Evolutionary conservation across 2,797 vertebrate species (phyloP), one percentile per base, ranked within the genome.

Genomic region (Eremophila alpestris): DNA sequence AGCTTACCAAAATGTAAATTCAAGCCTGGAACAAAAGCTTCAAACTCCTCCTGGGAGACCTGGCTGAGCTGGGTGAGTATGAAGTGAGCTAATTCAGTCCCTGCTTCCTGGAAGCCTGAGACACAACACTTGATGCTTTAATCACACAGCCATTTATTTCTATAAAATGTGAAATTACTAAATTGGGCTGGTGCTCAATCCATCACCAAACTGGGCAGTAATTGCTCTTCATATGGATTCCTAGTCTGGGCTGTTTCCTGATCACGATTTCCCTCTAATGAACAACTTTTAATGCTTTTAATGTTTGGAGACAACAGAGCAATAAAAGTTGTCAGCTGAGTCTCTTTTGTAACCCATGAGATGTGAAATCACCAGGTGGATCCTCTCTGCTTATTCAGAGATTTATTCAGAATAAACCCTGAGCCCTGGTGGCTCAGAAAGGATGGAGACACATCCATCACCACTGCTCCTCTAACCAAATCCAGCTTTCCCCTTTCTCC

Each of bases 331-430:
- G 40, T 38, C 77, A 29, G 15, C 4, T 23, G 64, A 60, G 70
- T 34, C n/a, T 48, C 30, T 58, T 74, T n/a, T 1, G 0, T 11
- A 38, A 46, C 14, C 73, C 26, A 1, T 14, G 74, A 91, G 75
- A 90, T 75, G 46, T 54, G 43, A 91, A 91, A 92, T 80, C 63
- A 76, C 67, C 89, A 87, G 87, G 38, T 62, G 82, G 76, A 60
- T 92, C 41, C 49, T 83, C 49, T 91, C 60, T 83, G 84, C 60
- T n/a, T n/a, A n/a, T n/a, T n/a, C n/a, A n/a, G 15, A 62, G 80
- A 10, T 82, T 78, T 52, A 73, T 88, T 69, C 40, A 21, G 23
- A 52, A 74, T 40, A 77, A 90, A 82, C 18, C 51, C 54, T 0
- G 3, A 79, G 67, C 49, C 0, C 1, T 9, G 21, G 34, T 1